Percentiles rank a stretch among this genome's conserved stretches.
Evolutionary conservation across 1,140 invertebrate genomes (phyloP).

Genomic region (Hermatobates lingyangjiaoensis): DNA sequence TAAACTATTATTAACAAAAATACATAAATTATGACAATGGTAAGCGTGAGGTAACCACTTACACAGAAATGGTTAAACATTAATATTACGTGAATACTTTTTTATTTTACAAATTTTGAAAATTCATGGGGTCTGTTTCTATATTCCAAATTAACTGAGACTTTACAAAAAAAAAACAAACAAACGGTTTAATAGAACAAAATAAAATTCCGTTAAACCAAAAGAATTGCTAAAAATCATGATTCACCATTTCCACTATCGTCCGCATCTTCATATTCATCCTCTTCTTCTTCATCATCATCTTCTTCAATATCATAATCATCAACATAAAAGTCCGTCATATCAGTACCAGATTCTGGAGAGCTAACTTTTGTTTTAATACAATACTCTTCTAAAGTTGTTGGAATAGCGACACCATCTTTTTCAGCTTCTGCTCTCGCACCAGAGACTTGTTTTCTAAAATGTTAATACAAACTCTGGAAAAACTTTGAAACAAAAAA

Average conservation of each 20-base stretch:
- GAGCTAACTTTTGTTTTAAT: slow-evolving; percentile 75
- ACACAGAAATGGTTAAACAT: no score
- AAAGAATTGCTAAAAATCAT: slow-evolving; percentile 14
- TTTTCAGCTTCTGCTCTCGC: slow-evolving; percentile 87
- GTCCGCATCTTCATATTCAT: slow-evolving; percentile 46
- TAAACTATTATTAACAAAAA: no score
- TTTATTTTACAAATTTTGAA: no score
- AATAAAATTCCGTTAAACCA: no score
- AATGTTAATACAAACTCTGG: slow-evolving; percentile 19
- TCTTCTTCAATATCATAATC: slow-evolving; percentile 61
- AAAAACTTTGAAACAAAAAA: neutral
- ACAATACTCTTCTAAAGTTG: slow-evolving; percentile 95
- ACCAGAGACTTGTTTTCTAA: slow-evolving; percentile 86
- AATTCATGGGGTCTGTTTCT: no score
- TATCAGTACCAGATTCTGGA: slow-evolving; percentile 56
- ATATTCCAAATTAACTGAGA: no score
- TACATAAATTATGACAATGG: no score
- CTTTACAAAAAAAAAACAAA: no score
- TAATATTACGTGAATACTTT: no score
- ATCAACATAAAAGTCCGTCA: slow-evolving; percentile 86
- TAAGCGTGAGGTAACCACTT: no score
- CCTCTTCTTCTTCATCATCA: slow-evolving; percentile 34
- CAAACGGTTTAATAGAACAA: no score
- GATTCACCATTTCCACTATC: slow-evolving; percentile 59
- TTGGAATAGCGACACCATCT: slow-evolving; percentile 90